These are phyloP conservation scores for Liodrosophila aerea DNA, from an alignment of 2,888 invertebrate genomes.

Conservation along the genomic window DNA sequence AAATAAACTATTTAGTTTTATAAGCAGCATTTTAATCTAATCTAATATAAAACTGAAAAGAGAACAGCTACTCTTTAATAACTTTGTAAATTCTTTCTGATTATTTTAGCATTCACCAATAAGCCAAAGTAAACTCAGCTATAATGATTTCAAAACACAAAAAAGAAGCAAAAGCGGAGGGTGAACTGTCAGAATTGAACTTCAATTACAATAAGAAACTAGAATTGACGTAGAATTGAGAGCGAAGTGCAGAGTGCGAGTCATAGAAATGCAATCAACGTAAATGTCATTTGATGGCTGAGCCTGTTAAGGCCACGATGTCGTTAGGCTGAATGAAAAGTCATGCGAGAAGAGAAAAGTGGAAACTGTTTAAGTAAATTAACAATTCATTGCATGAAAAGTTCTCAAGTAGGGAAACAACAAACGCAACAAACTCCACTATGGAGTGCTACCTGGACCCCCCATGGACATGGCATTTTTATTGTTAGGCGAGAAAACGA, in stretches of 20 bases:
- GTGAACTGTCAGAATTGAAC: conserved; percentile 14
- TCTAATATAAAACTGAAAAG: too few species aligned
- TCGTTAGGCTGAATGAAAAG: conserved; percentile 47
- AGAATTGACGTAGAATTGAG: conserved; percentile 6
- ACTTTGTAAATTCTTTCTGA: too few species aligned
- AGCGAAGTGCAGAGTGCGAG: background rate
- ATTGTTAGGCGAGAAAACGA: conserved; percentile 53
- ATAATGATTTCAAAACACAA: too few species aligned
- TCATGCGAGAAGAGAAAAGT: conserved; percentile 19
- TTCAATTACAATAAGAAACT: conserved; percentile 10
- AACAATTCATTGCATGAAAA: conserved; percentile 71
- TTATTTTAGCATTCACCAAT: too few species aligned
- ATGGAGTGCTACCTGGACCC: conserved; percentile 16
- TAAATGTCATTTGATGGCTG: conserved; percentile 51
- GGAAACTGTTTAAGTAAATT: conserved; percentile 67
- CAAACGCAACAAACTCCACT: background rate
- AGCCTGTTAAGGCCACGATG: conserved; percentile 51
- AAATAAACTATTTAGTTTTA: too few species aligned
- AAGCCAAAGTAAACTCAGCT: background rate
- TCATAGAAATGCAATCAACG: conserved; percentile 57
- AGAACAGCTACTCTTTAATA: too few species aligned
- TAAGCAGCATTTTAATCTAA: too few species aligned
- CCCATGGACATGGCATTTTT: conserved; percentile 51
- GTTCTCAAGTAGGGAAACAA: conserved; percentile 39
- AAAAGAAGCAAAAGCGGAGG: too few species aligned